Base-by-base conservation (phyloP, 2,888 invertebrate genomes). In the Aphrophora alni region DNA sequence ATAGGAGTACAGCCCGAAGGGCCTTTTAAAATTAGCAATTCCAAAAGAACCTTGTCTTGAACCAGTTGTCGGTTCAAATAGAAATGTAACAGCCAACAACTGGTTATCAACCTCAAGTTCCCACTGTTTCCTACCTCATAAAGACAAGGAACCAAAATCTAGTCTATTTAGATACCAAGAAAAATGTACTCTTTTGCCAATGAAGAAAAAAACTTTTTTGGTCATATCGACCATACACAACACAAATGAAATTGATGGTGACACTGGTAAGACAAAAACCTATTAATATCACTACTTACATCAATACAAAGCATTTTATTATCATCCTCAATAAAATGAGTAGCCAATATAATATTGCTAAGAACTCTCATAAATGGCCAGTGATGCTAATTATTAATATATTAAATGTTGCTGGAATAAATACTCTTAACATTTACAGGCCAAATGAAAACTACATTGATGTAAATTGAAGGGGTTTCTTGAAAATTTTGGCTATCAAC, bases 21-120 rank as follows among this genome's bases (percentile, higher is more conserved):
- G n/a, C 80, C 82, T 5, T 82, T 74, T 68, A 21, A 74, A n/a
- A 71, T 38, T 73, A 82, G 76, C 33, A 83, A 83, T n/a, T n/a
- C n/a, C 72, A 69, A 68, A 69, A 14, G 24, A 68, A 70, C 72
- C 77, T 82, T 70, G 82, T 79, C 8, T 77, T 75, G 51, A 77
- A 26, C 77, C 77, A 3, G 51, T 69, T 28, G 69, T 21, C 0
- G 24, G 69, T 12, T 28, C 69, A 14, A n/a, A 69, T n/a, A 26
- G 70, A 10, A 77, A 70, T 24, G 12, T 77, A 3, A 69, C 77
- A 73, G 70, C 78, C 12, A 70, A 77, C 21, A 77, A 77, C 27
- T 77, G 25, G 1, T 73, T 59, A 77, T 27, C 69, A 59, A 17
- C 69, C 69, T 10, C 33, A 69, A 24, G 33, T 77, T 24, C 69